These are phyloP conservation scores for Lophius piscatorius DNA, from an alignment of 2,113 vertebrate genomes.

Conservation along the genomic window DNA sequence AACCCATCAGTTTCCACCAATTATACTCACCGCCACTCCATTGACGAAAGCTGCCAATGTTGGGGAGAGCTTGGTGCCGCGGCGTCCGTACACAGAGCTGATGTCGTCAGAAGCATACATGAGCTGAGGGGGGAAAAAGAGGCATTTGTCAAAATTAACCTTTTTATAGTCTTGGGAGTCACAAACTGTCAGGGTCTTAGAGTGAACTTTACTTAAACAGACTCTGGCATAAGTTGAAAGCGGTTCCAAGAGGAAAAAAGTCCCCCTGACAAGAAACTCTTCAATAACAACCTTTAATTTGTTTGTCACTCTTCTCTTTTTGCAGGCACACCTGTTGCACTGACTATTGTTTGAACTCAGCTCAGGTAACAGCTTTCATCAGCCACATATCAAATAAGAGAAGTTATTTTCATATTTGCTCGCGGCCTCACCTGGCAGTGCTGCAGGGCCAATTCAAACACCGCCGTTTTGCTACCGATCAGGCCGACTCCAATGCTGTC, in stretches of 20 bases:
- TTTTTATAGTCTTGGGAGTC: too few species aligned
- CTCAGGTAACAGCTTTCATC: slow-evolving; percentile 20
- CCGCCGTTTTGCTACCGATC: slow-evolving; percentile 84
- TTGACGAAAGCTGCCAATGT: slow-evolving; percentile 87
- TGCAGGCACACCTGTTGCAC: slow-evolving; percentile 1
- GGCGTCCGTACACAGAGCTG: slow-evolving; percentile 85
- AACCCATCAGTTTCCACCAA: slow-evolving; percentile 24
- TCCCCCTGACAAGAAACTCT: slow-evolving; percentile 3
- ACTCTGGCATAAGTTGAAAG: too few species aligned
- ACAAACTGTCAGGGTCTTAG: too few species aligned
- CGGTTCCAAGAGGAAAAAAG: slow-evolving; percentile 19
- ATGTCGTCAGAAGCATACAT: slow-evolving; percentile 80
- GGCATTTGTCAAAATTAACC: not conserved
- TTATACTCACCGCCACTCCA: slow-evolving; percentile 86
- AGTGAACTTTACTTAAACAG: too few species aligned
- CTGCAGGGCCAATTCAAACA: slow-evolving; percentile 83
- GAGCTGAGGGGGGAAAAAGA: slow-evolving; percentile 68
- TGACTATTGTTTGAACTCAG: not conserved
- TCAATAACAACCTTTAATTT: not conserved
- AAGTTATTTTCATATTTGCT: not conserved
- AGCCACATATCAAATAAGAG: slow-evolving; percentile 9
- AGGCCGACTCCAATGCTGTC: slow-evolving; percentile 90
- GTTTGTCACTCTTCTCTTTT: not conserved
- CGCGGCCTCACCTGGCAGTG: slow-evolving; percentile 85
- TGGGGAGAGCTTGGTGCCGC: slow-evolving; percentile 79